These are phyloP conservation scores for Acrobasis suavella DNA, from an alignment of 2,888 invertebrate species.

Conservation along the genomic window DNA sequence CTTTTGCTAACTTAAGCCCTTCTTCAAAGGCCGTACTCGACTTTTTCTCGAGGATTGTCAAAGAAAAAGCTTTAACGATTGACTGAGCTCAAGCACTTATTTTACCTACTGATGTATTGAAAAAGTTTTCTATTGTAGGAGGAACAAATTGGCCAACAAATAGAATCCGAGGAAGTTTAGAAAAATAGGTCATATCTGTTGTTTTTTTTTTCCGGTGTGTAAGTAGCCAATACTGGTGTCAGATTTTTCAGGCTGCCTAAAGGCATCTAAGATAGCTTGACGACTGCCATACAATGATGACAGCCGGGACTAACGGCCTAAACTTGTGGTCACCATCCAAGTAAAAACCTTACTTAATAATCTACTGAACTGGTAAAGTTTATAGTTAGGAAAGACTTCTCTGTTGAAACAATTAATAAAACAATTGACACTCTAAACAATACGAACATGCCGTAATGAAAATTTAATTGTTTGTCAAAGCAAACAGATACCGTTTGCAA, in stretches of 20 bases:
- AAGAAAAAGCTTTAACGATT: neutral
- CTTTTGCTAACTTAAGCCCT: neutral
- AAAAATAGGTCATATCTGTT: too few species aligned
- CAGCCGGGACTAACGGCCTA: too few species aligned
- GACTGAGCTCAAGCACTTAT: neutral
- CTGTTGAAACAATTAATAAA: neutral
- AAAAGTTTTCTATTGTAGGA: neutral
- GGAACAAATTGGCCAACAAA: neutral
- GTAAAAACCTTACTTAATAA: too few species aligned
- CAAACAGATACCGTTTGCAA: conserved; percentile 28
- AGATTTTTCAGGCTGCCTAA: too few species aligned
- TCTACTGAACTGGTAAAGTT: too few species aligned
- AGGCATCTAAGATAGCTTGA: too few species aligned
- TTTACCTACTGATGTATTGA: neutral
- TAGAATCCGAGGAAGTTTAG: too few species aligned
- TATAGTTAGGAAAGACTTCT: too few species aligned
- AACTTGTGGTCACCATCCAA: too few species aligned
- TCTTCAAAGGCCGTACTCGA: neutral
- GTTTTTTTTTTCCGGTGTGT: too few species aligned
- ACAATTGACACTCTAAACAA: neutral
- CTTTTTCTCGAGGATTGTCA: neutral
- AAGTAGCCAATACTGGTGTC: too few species aligned
- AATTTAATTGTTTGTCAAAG: conserved; percentile 23
- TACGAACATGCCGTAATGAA: neutral
- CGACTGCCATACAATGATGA: too few species aligned